These are phyloP conservation scores for Urechis unicinctus DNA, from an alignment of 2,888 invertebrate species.

Conservation along the genomic window DNA sequence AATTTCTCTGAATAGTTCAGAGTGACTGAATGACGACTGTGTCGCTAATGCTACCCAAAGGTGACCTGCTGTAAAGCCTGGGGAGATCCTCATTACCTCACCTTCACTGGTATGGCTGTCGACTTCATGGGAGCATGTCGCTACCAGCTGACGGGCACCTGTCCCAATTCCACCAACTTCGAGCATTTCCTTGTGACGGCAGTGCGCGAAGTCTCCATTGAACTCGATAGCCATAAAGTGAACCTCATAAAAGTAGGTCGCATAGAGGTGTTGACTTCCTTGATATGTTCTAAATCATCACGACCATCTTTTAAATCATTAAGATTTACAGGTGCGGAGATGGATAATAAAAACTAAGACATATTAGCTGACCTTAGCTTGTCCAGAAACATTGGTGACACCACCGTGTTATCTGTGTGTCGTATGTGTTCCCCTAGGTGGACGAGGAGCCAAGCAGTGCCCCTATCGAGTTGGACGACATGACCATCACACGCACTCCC, in stretches of 20 bases:
- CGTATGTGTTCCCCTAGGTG: neutral
- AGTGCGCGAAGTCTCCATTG: neutral
- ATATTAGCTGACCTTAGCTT: too few species aligned
- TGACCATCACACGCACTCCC: neutral
- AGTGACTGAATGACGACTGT: too few species aligned
- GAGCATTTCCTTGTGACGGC: neutral
- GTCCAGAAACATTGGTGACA: too few species aligned
- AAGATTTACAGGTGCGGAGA: too few species aligned
- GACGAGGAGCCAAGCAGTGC: neutral
- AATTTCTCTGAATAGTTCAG: too few species aligned
- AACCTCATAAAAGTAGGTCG: too few species aligned
- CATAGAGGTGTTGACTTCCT: too few species aligned
- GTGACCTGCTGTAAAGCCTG: neutral
- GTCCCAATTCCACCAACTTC: neutral
- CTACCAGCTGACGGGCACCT: neutral
- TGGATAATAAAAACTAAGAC: too few species aligned
- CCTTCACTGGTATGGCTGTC: neutral
- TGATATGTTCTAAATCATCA: too few species aligned
- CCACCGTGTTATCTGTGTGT: too few species aligned
- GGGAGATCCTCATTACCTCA: neutral
- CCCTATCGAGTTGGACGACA: neutral
- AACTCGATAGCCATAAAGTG: neutral
- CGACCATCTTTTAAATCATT: too few species aligned
- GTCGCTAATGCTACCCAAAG: too few species aligned
- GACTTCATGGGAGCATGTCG: neutral